phyloP scores from a whole-genome alignment of 2,888 invertebrate species.

The Ephialtes manifestator region DNA sequence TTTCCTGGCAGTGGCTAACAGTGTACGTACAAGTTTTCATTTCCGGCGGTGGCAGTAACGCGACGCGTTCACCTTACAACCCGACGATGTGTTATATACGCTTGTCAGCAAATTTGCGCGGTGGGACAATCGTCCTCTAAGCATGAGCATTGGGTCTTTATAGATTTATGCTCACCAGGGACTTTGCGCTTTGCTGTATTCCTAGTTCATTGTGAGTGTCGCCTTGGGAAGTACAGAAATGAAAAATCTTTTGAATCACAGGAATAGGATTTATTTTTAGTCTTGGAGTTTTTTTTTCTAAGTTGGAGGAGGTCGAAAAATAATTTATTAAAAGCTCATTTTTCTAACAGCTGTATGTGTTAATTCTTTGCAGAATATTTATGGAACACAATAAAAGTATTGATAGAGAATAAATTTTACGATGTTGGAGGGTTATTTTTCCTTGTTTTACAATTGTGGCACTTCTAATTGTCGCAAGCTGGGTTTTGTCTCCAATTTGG shows the following conservation, averaged over 20 bases:
- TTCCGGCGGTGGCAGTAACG: constrained; percentile 55
- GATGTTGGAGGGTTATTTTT: no score
- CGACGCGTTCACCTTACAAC: constrained; percentile 59
- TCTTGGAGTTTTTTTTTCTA: no score
- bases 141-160: constrained; percentile 4
- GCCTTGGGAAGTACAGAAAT: background rate
- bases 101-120: constrained; percentile 61
- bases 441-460: no score
- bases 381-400: no score
- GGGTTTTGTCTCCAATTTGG: no score
- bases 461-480: no score
- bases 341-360: no score
- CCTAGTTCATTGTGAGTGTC: background rate
- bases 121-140: constrained; percentile 24
- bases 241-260: background rate
- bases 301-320: no score
- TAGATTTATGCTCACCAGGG: constrained; percentile 24
- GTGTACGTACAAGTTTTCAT: constrained; percentile 69
- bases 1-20: constrained; percentile 76
- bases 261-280: background rate
- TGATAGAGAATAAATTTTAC: no score
- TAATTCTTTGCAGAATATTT: no score
- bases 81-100: constrained; percentile 23
- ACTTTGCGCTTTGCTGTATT: background rate
- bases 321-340: no score